phyloP scores from a whole-genome alignment of 2,797 vertebrate species.

The Carduelis carduelis region DNA sequence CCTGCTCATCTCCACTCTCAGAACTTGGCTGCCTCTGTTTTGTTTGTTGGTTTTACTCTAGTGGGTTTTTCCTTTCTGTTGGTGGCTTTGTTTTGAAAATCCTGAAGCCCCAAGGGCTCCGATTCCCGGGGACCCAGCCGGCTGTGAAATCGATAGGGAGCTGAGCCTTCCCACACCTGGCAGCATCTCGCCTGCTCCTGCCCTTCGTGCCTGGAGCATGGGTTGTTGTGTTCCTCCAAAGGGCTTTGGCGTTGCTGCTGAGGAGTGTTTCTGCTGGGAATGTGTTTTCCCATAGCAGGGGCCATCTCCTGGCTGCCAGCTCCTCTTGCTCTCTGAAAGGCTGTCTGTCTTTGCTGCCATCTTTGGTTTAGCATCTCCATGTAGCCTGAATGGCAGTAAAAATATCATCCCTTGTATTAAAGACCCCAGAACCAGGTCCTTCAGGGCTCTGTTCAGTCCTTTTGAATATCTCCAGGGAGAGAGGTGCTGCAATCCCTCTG shows the following conservation, averaged over 20 bases:
- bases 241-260: background rate
- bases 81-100: background rate
- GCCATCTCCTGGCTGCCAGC: background rate
- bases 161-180: background rate
- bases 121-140: background rate
- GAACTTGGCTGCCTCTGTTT: conserved; percentile 9
- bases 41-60: conserved; percentile 35
- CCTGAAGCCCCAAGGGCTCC: background rate
- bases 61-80: background rate
- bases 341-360: background rate
- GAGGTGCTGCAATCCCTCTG: background rate
- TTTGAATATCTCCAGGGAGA: background rate
- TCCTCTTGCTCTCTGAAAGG: background rate
- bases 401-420: background rate
- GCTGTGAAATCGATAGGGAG: background rate
- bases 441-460: background rate
- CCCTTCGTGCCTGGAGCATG: background rate
- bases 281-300: background rate
- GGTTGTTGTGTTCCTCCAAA: background rate
- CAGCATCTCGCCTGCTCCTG: background rate
- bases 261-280: background rate
- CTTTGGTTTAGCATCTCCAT: background rate
- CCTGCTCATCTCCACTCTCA: conserved; percentile 47
- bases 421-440: background rate
- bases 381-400: background rate